Percentiles rank a stretch among this genome's conserved stretches.
Conservation (phyloP, 2,113 vertebrate species). For the Epinephelus moara region DNA sequence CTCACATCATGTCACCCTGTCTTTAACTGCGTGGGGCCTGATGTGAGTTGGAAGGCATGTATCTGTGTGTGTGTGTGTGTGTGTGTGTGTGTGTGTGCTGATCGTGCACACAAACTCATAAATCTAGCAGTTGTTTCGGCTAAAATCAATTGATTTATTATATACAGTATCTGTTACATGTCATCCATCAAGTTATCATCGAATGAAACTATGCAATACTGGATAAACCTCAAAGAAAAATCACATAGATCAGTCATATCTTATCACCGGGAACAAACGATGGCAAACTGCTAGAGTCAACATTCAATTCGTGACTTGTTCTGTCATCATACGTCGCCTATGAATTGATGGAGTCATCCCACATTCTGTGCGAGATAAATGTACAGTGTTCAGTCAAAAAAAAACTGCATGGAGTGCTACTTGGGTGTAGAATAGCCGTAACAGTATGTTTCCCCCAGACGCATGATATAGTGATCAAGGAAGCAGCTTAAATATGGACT, state of each 20-base stretch:
- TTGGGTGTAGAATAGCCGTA: no score
- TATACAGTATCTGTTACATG: background rate
- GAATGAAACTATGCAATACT: background rate
- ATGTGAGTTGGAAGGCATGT: background rate
- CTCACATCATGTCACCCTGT: slow-evolving; percentile 48
- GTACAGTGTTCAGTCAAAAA: no score
- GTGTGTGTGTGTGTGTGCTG: background rate
- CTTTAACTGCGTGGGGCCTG: slow-evolving; percentile 18
- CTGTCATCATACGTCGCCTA: background rate
- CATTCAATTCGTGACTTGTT: background rate
- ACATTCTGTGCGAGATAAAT: slow-evolving; percentile 9
- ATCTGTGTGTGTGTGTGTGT: background rate
- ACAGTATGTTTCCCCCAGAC: slow-evolving; percentile 2
- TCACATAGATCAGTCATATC: background rate
- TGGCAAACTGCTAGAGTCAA: background rate
- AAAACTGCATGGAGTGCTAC: no score
- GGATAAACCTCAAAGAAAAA: background rate
- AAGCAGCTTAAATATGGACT: slow-evolving; percentile 55
- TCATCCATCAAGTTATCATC: background rate
- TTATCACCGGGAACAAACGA: background rate
- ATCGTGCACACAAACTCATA: slow-evolving; percentile 12
- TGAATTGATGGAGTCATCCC: background rate
- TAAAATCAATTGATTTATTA: slow-evolving; percentile 27
- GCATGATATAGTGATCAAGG: slow-evolving; percentile 35
- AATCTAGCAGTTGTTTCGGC: slow-evolving; percentile 22